Evolutionary conservation across 2,113 vertebrate genomes (phyloP), one percentile per base, ranked within the genome.

Genomic region (cat (Felis catus)): DNA sequence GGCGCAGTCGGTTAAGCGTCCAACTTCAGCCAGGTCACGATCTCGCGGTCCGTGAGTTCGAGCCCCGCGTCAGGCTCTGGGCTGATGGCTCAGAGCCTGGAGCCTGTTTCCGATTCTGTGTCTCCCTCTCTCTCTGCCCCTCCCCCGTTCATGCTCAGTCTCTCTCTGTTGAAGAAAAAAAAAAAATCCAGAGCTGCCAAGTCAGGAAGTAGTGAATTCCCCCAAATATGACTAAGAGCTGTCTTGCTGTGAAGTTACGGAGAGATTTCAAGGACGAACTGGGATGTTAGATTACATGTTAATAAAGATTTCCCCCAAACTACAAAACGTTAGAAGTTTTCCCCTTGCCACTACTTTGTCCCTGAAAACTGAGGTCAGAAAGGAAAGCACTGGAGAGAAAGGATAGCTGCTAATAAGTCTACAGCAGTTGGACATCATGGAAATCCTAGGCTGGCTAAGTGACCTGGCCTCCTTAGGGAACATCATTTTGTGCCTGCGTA

Each of bases 311-410:
- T 7, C 8, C 31, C 95, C 39, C n/a, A 21, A 93, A 81, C 9
- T 45, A 27, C 1, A 70, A 15, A 78, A 85, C 78, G 25, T 80
- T 85, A 66, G 27, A 23, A 0, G 3, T 74, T 61, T 83, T 53
- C 39, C 25, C 4, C 12, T 86, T 91, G 19, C n/a, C 51, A 73
- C 23, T 10, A 31, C 12, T 82, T 63, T 58, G 33, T 65, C 45
- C 7, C 70, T 95, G 13, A 84, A 95, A 95, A 84, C 8, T 81
- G 4, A 95, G 36, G 51, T 91, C 76, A 96, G 76, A 78, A 81
- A 91, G 48, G 18, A 10, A 89, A 68, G 45, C 29, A 8, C 16
- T 39, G 4, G 70, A 74, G 15, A 91, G 68, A 80, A 71, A 88
- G 45, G 33, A 31, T n/a, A 81, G 45, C 63, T 91, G 33, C 25